Evolutionary conservation across 2,797 vertebrate species (phyloP).

Genomic region (Oceanodroma leucorhoa): DNA sequence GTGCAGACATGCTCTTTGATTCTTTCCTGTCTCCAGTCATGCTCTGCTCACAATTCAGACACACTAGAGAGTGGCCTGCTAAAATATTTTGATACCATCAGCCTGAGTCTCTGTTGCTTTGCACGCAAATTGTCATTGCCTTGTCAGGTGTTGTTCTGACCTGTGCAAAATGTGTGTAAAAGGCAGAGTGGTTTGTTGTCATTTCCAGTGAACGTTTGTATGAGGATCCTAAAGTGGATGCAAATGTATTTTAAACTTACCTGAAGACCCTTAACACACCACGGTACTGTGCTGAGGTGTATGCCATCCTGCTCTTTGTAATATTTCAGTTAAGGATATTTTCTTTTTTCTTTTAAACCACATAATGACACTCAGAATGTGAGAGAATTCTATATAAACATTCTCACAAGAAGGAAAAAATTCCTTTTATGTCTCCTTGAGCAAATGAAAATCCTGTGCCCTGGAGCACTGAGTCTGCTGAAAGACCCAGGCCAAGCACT

Average conservation of each 20-base stretch:
- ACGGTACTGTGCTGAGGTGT: not conserved
- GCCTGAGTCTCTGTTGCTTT: not conserved
- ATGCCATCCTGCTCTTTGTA: not conserved
- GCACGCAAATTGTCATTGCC: not conserved
- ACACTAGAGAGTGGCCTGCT: not conserved
- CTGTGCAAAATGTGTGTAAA: not conserved
- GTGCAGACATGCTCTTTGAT: not conserved
- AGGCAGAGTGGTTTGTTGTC: not conserved
- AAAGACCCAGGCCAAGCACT: not conserved
- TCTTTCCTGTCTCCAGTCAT: not conserved
- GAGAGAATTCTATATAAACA: not conserved
- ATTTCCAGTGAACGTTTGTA: not conserved
- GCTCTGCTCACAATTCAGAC: not conserved
- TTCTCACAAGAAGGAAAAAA: not conserved
- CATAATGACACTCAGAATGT: not conserved
- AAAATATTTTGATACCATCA: not conserved
- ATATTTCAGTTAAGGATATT: not conserved
- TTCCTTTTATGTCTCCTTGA: not conserved
- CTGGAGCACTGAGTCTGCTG: not conserved
- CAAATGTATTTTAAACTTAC: not conserved
- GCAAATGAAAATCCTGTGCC: not conserved
- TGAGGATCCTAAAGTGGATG: not conserved
- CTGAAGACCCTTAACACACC: not conserved
- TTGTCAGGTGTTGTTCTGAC: not conserved
- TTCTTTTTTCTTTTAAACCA: not conserved